These are phyloP conservation scores for Sesamia nonagrioides DNA, from an alignment of 1,140 invertebrate species.

Conservation along the genomic window DNA sequence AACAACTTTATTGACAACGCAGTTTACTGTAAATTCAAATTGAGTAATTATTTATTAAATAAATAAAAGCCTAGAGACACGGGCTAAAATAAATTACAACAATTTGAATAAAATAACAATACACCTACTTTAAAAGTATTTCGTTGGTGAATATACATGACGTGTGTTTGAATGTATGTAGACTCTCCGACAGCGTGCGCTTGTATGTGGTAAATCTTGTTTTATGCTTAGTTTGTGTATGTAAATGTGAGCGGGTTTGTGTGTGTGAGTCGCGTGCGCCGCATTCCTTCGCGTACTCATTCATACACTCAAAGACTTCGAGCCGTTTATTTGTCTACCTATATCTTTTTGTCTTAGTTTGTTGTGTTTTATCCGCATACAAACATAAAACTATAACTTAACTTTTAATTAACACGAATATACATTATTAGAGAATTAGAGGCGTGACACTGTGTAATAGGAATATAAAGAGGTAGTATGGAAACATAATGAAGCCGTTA, in stretches of 20 bases:
- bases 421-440: not conserved
- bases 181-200: constrained; percentile 58
- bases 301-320: constrained; percentile 72
- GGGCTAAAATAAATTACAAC: constrained; percentile 43
- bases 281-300: constrained; percentile 81
- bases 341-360: constrained; percentile 52
- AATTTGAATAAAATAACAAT: constrained; percentile 56
- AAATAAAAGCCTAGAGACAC: constrained; percentile 38
- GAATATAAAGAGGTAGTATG: constrained; percentile 2
- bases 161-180: constrained; percentile 65
- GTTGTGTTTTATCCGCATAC: constrained; percentile 32
- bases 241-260: constrained; percentile 55
- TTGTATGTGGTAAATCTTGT: constrained; percentile 76
- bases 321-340: constrained; percentile 60
- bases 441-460: not conserved
- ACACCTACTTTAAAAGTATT: constrained; percentile 54
- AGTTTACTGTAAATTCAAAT: not conserved
- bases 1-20: constrained; percentile 6
- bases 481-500: constrained; percentile 14
- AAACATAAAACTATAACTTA: constrained; percentile 2
- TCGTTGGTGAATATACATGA: constrained; percentile 59
- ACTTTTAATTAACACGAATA: constrained; percentile 15
- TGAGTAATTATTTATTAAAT: constrained; percentile 48
- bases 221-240: constrained; percentile 66
- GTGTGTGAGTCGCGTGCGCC: constrained; percentile 77